Conservation (phyloP, 1,140 invertebrate species). For the Drosophila novamexicana region DNA sequence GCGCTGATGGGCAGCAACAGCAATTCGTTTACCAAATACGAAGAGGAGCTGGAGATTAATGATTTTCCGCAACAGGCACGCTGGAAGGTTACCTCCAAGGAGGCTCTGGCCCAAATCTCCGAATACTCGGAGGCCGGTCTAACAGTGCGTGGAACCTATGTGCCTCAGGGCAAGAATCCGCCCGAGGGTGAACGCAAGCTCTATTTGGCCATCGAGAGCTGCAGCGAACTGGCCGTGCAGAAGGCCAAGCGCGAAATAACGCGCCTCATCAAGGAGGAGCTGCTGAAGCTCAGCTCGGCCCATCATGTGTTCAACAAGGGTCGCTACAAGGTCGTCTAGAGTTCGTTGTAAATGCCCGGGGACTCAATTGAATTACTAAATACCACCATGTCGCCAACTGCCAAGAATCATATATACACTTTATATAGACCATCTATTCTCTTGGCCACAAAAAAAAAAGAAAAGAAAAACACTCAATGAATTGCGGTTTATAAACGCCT, state of each 20-base stretch:
- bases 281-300: conserved; percentile 94
- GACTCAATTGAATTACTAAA: neutral
- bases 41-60: conserved; percentile 99
- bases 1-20: conserved; percentile 88
- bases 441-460: neutral
- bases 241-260: conserved; percentile 99
- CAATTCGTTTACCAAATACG: conserved; percentile 95
- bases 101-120: conserved; percentile 98
- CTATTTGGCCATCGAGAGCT: conserved; percentile 99
- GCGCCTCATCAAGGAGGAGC: conserved; percentile 98
- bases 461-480: neutral
- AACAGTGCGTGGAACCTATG: conserved; percentile 99
- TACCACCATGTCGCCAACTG: neutral
- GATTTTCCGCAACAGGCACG: conserved; percentile 99
- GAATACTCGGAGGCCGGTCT: conserved; percentile 99
- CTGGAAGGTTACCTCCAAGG: conserved; percentile 99
- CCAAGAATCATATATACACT: no score
- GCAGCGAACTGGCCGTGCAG: conserved; percentile 97
- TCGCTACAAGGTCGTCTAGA: conserved; percentile 97
- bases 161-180: conserved; percentile 93
- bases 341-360: neutral
- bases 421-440: neutral
- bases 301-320: conserved; percentile 95
- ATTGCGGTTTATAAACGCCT: neutral
- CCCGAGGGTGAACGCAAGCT: conserved; percentile 98